Conservation (phyloP, 2,888 invertebrate genomes). For the Metallyticus violacea region DNA sequence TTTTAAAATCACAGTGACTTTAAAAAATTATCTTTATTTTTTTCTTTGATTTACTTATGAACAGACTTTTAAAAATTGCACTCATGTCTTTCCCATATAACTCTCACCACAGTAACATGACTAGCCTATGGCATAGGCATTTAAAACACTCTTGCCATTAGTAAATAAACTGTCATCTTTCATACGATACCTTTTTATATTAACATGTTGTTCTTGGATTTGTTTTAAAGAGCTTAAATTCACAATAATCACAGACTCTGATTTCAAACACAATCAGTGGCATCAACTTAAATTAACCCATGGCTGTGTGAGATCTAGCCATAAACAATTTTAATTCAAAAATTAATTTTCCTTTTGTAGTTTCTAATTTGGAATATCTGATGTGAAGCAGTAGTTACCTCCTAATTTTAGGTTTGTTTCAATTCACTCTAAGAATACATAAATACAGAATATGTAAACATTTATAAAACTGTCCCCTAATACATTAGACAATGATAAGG, state of each 20-base stretch:
- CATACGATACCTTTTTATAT: background rate
- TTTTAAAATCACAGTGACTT: background rate
- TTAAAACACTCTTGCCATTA: background rate
- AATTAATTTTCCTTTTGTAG: too few relatives aligned
- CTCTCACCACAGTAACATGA: background rate
- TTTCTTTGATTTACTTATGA: background rate
- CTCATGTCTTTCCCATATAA: background rate
- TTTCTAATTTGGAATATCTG: too few relatives aligned
- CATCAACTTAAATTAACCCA: too few relatives aligned
- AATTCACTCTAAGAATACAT: too few relatives aligned
- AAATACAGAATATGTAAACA: too few relatives aligned
- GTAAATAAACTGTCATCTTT: background rate
- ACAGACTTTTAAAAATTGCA: background rate
- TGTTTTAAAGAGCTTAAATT: background rate
- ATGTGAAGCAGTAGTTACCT: too few relatives aligned
- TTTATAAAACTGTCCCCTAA: too few relatives aligned
- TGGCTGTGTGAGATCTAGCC: too few relatives aligned
- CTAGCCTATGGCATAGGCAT: background rate
- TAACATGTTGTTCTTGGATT: background rate
- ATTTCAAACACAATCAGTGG: background rate
- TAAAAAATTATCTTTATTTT: background rate
- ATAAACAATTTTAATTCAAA: too few relatives aligned
- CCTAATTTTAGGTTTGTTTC: too few relatives aligned
- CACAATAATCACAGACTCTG: background rate
- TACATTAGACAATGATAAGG: too few relatives aligned